Conservation (phyloP, 2,113 vertebrate genomes). For the Anguilla japonica region DNA sequence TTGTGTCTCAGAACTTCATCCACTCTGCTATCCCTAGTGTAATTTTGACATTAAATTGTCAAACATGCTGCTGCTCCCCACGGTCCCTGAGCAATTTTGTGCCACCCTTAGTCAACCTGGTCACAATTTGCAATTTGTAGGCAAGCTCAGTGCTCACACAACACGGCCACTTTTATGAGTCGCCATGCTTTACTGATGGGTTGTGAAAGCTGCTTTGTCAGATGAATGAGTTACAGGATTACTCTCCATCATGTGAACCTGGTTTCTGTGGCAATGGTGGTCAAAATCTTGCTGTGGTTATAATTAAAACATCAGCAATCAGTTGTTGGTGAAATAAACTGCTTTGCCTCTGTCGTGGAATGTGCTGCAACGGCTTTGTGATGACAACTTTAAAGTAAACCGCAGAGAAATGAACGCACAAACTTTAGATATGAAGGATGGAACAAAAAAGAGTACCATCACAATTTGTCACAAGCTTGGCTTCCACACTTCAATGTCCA, state of each 20-base stretch:
- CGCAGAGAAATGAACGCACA: background rate
- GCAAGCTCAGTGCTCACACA: background rate
- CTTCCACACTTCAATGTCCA: background rate
- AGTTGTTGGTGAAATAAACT: slow-evolving; percentile 1
- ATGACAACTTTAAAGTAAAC: background rate
- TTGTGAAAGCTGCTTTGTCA: background rate
- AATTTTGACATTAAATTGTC: slow-evolving; percentile 3
- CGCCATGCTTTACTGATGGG: background rate
- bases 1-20: background rate
- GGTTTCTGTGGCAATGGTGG: background rate
- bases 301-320: background rate
- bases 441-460: background rate
- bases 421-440: background rate
- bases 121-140: background rate
- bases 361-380: background rate
- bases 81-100: background rate
- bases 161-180: background rate
- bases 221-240: slow-evolving; percentile 1
- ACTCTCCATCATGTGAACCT: background rate
- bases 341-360: background rate
- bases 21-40: background rate
- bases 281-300: background rate
- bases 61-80: background rate
- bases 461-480: background rate
- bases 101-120: background rate